Percentiles rank a stretch among this genome's conserved stretches.
These are phyloP conservation scores for Motacilla alba DNA, from an alignment of 2,113 vertebrate species.

Conservation along the genomic window DNA sequence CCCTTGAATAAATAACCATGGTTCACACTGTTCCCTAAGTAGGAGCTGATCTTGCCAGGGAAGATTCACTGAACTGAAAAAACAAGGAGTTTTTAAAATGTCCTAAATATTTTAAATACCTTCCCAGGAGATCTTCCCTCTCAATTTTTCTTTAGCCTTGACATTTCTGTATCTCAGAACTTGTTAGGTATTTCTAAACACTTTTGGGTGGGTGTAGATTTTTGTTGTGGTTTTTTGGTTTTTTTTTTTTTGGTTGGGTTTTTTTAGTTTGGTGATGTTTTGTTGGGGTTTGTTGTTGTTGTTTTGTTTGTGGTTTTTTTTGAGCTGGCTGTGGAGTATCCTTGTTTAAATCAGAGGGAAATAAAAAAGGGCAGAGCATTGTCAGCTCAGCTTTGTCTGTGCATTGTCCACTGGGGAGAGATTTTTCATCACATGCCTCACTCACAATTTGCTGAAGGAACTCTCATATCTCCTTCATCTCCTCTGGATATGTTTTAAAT, in stretches of 20 bases:
- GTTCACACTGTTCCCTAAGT: neutral
- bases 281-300: neutral
- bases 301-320: neutral
- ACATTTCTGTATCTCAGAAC: neutral
- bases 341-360: neutral
- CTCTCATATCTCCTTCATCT: neutral
- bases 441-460: constrained; percentile 13
- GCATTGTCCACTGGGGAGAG: neutral
- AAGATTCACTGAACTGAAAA: neutral
- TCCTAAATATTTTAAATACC: neutral
- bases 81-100: neutral
- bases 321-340: neutral
- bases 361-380: neutral
- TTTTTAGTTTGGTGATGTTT: neutral
- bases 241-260: neutral
- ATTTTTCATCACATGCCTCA: constrained; percentile 3
- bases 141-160: neutral
- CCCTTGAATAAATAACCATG: neutral
- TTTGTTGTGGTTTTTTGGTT: neutral
- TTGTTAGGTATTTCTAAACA: neutral
- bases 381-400: neutral
- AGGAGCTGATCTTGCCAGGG: neutral
- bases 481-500: constrained; percentile 30
- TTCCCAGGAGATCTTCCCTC: neutral
- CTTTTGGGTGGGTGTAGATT: neutral